Percentiles rank a stretch among this genome's conserved stretches.
Evolutionary conservation across 2,888 invertebrate species (phyloP).

Genomic region (Schizaphis graminum): DNA sequence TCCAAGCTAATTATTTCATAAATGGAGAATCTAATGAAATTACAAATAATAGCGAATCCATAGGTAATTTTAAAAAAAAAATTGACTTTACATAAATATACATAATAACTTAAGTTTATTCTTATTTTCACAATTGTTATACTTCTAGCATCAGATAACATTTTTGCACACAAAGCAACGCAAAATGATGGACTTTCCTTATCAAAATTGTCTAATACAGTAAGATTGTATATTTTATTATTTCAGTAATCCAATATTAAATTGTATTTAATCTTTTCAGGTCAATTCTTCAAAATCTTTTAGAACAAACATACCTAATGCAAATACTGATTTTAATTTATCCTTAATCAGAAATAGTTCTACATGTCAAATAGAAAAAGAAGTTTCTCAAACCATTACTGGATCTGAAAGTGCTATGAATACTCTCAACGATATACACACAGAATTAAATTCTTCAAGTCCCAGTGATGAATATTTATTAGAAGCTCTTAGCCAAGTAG

Average conservation of each 20-base stretch:
- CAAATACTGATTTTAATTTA: neutral
- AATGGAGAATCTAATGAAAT: neutral
- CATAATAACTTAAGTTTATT: neutral
- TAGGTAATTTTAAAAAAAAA: neutral
- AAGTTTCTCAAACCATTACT: neutral
- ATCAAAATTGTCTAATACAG: neutral
- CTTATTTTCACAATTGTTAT: neutral
- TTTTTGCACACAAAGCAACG: neutral
- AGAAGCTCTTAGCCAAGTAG: conserved; percentile 37
- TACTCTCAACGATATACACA: neutral
- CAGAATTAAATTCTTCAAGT: conserved; percentile 6
- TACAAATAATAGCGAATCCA: neutral
- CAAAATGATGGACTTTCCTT: neutral
- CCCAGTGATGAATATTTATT: conserved; percentile 50
- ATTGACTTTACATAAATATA: neutral
- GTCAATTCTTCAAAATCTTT: neutral
- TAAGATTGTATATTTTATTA: neutral
- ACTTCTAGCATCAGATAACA: neutral
- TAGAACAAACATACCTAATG: neutral
- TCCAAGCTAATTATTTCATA: conserved; percentile 47
- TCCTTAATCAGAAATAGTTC: neutral
- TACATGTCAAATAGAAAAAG: neutral
- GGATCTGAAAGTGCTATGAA: neutral
- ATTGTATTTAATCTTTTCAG: conserved; percentile 3
- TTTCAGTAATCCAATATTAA: neutral